Base-by-base conservation (phyloP, 2,113 vertebrate genomes). In the Xiphorhynchus elegans region DNA sequence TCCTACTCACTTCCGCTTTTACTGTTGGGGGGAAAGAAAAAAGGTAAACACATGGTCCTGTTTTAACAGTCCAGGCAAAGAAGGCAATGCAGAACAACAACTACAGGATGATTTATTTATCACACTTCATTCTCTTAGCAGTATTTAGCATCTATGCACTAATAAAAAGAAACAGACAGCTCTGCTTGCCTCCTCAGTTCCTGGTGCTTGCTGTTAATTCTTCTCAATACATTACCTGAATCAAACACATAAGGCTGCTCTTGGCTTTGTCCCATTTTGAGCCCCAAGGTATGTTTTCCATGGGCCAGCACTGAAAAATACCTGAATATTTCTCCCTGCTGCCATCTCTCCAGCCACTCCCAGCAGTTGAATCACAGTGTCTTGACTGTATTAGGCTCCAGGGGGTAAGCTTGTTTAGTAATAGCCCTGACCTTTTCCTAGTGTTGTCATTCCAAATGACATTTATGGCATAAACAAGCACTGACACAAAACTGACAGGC, bases 401-500 rank as follows among this genome's bases (percentile, higher is more conserved):
- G 95, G 97, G 96, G 87, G 50, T 90, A 94, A 95, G 96, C 94
- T 91, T 96, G 93, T 97, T 97, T 93, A 94, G 97, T 97, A 97
- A 97, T 97, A 97, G 92, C 89, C 95, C 95, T 97, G 97, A 97
- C 94, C 96, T 97, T 97, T 97, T 96, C 95, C 88, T 95, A 67
- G 92, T 92, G 90, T 96, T 97, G 97, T 97, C 94, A 96, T 97
- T 96, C 93, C 89, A 90, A 94, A 93, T 97, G 96, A 97, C 96
- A 96, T 97, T 97, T 96, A 93, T 97, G 97, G 93, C 96, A 97
- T 94, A 95, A 96, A 96, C 96, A 96, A 92, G 94, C 92, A 77
- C 90, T 96, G 96, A 95, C 96, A 97, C 96, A 96, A 96, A 97
- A 96, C 93, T 97, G 96, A 96, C 96, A 97, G 94, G 78, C 96